These are phyloP conservation scores for Oasisia sp. DNA, from an alignment of 2,888 invertebrate genomes.

Conservation along the genomic window DNA sequence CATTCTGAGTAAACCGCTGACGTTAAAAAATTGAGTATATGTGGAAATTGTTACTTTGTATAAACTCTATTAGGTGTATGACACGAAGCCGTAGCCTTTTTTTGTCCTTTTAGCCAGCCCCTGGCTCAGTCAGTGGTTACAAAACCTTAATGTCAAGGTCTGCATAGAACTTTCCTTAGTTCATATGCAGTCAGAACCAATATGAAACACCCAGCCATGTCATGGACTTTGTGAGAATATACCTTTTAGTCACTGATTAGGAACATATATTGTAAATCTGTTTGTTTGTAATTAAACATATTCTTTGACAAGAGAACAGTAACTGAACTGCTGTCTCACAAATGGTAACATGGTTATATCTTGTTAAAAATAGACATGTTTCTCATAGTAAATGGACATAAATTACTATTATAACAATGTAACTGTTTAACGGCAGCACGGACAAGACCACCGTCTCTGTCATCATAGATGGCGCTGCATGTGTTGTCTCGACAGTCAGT, in stretches of 20 bases:
- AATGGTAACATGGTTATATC: neutral
- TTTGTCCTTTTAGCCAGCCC: too few species aligned
- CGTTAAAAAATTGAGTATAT: too few species aligned
- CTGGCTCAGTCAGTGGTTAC: too few species aligned
- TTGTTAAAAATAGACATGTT: neutral
- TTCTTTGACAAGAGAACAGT: neutral
- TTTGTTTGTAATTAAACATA: neutral
- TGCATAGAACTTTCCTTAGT: neutral
- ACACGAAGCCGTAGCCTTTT: too few species aligned
- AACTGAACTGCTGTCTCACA: neutral
- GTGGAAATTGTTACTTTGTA: too few species aligned
- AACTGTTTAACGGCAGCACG: neutral
- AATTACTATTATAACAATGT: neutral
- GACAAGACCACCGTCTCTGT: neutral
- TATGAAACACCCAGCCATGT: neutral
- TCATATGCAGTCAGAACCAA: neutral
- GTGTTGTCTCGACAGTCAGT: neutral
- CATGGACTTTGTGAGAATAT: neutral
- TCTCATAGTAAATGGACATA: neutral
- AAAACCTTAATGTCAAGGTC: neutral
- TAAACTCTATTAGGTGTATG: too few species aligned
- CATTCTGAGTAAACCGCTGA: too few species aligned
- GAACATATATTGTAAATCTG: neutral
- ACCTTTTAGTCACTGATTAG: neutral
- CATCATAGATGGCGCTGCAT: neutral